Conservation (phyloP, 2,113 vertebrate genomes). For the Thermophis baileyi region DNA sequence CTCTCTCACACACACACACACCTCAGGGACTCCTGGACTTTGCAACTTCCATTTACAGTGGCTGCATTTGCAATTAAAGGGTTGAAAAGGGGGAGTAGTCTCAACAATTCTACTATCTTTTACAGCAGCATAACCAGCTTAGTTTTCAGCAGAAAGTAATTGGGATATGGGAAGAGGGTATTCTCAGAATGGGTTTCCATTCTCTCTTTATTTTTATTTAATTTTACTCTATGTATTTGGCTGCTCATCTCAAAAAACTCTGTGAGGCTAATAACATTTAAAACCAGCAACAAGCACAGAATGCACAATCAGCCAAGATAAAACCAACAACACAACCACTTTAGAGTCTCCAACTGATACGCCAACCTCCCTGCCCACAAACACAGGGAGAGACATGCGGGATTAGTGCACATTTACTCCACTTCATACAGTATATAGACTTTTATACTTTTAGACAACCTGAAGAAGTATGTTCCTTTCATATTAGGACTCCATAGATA, state of each 20-base stretch:
- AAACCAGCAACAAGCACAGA: neutral
- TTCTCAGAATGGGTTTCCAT: neutral
- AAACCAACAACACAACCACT: neutral
- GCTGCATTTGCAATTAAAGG: neutral
- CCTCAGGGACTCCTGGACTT: neutral
- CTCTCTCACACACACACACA: neutral
- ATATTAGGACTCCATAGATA: neutral
- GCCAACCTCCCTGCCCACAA: neutral
- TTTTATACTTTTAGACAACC: neutral
- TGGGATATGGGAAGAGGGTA: neutral
- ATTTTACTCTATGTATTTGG: neutral
- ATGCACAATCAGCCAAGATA: neutral
- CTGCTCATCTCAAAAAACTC: neutral
- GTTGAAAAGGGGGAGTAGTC: neutral
- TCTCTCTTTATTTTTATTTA: neutral
- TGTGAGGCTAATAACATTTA: neutral
- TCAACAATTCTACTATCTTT: neutral
- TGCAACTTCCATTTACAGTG: neutral
- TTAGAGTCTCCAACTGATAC: neutral
- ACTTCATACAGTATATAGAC: neutral
- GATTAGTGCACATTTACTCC: neutral
- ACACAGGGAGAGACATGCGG: neutral
- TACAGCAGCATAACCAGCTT: neutral
- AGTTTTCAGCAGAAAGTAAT: neutral
- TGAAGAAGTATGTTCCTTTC: neutral